phyloP scores from a whole-genome alignment of 2,888 invertebrate species.

The Heliconius cydno region DNA sequence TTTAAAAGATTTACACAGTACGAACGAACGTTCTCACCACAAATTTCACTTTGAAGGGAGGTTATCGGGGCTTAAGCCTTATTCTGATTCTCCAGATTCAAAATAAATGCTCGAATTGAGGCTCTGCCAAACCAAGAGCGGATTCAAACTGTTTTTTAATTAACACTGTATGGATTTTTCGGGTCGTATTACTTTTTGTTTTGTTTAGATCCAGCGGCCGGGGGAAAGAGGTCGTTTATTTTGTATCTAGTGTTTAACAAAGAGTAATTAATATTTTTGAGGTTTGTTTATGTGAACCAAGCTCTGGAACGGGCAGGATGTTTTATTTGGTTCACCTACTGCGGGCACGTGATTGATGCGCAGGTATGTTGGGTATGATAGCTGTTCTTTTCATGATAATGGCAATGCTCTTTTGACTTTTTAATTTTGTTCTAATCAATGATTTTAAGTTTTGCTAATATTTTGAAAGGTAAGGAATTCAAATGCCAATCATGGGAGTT shows the following conservation, averaged over 20 bases:
- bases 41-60: slow-evolving; percentile 58
- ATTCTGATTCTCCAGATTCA: slow-evolving; percentile 30
- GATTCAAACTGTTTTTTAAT: slow-evolving; percentile 27
- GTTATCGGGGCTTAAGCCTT: slow-evolving; percentile 35
- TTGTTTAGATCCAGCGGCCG: slow-evolving; percentile 17
- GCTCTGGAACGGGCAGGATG: slow-evolving; percentile 20
- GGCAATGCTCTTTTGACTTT: not conserved
- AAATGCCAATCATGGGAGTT: not conserved
- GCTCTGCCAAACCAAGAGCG: slow-evolving; percentile 12
- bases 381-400: not conserved
- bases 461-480: not conserved
- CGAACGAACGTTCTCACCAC: slow-evolving; percentile 59
- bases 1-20: slow-evolving; percentile 70
- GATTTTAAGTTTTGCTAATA: not conserved
- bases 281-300: slow-evolving; percentile 18
- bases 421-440: not conserved
- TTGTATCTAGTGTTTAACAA: slow-evolving; percentile 25
- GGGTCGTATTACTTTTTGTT: slow-evolving; percentile 22
- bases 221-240: slow-evolving; percentile 16
- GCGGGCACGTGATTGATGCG: slow-evolving; percentile 1
- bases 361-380: not conserved
- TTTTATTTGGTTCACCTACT: slow-evolving; percentile 18
- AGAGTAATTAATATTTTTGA: slow-evolving; percentile 24
- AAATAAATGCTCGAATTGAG: slow-evolving; percentile 23
- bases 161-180: slow-evolving; percentile 21